phyloP scores from a whole-genome alignment of 2,888 invertebrate genomes.

The Eucera pruinosa region DNA sequence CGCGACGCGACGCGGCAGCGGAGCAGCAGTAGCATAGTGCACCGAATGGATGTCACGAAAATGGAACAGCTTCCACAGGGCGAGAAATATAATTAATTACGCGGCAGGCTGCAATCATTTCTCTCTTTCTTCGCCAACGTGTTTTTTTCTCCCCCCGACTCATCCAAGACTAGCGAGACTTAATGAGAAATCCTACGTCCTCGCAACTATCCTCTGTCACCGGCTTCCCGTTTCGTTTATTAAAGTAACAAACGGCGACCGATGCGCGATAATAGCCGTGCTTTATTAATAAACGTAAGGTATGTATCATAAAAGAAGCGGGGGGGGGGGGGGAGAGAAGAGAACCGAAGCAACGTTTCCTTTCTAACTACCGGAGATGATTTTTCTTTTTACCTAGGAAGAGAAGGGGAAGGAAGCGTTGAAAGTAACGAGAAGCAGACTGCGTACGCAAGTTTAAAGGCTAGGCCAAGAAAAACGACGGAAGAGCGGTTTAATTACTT shows the following conservation, averaged over 20 bases:
- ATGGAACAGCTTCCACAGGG: not conserved
- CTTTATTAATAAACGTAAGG: not conserved
- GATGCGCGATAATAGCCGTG: conserved; percentile 6
- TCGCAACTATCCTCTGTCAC: not conserved
- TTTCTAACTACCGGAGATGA: not conserved
- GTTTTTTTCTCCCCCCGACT: not conserved
- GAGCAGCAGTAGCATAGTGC: too few species aligned
- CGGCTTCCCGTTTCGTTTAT: conserved; percentile 24
- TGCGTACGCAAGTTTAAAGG: conserved; percentile 13
- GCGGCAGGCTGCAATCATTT: not conserved
- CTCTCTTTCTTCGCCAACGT: not conserved
- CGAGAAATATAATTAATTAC: conserved; percentile 38
- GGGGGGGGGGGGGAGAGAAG: not conserved
- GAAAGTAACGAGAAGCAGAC: conserved; percentile 1
- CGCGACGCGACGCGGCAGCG: too few species aligned
- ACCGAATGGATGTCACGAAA: not conserved
- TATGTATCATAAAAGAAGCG: too few species aligned
- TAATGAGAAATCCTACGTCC: conserved; percentile 28
- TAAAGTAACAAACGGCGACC: conserved; percentile 27
- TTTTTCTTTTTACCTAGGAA: not conserved
- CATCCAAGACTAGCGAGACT: not conserved
- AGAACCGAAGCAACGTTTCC: conserved; percentile 1
- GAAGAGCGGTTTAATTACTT: conserved; percentile 45
- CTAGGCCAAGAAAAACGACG: conserved; percentile 4
- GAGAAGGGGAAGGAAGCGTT: not conserved